A percentile compares a stretch with the other conserved stretches of the same genome.
Evolutionary conservation across 2,797 vertebrate genomes (phyloP).

Genomic region (Varecia variegata): DNA sequence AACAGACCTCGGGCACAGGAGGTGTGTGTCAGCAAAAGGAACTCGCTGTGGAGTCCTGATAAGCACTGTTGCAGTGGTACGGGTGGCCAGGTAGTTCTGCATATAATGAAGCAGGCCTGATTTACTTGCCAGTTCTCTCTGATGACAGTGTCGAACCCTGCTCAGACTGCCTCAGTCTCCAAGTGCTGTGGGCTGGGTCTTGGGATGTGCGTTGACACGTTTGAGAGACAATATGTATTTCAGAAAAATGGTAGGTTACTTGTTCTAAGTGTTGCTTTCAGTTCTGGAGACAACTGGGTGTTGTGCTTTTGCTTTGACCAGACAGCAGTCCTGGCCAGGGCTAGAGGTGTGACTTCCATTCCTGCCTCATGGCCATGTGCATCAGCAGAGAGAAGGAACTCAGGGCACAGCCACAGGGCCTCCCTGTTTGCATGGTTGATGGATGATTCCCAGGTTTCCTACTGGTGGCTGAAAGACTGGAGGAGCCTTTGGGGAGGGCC

Average conservation of each 20-base stretch:
- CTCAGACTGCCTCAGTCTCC: neutral
- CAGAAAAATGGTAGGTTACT: neutral
- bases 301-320: neutral
- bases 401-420: neutral
- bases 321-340: neutral
- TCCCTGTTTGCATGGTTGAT: neutral
- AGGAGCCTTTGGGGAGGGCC: neutral
- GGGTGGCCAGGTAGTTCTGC: neutral
- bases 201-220: neutral
- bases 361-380: neutral
- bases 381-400: neutral
- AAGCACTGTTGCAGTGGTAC: neutral
- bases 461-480: neutral
- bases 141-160: neutral
- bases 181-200: neutral
- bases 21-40: conserved; percentile 13
- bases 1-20: neutral
- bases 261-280: neutral
- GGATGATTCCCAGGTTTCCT: neutral
- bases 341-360: neutral
- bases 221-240: neutral
- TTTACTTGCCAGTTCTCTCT: neutral
- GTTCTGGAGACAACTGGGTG: neutral
- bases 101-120: neutral
- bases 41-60: neutral